These are phyloP conservation scores for Sphaerophoria taeniata DNA, from an alignment of 2,888 invertebrate species.

Conservation along the genomic window DNA sequence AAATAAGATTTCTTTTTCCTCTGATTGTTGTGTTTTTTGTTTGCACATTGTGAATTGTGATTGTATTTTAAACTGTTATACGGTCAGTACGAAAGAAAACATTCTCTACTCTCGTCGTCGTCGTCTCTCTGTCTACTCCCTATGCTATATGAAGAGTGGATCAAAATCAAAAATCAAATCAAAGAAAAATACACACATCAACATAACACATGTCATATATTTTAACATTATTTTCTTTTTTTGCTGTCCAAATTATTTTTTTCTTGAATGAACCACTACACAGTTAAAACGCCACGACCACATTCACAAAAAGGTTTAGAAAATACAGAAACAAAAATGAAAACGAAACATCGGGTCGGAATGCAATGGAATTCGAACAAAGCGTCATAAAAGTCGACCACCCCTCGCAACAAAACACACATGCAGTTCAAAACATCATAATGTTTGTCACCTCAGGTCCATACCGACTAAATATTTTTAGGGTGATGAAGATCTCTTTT, in stretches of 20 bases:
- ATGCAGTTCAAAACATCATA: neutral
- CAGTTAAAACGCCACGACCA: neutral
- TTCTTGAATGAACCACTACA: slow-evolving; percentile 26
- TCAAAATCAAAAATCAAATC: too few species aligned
- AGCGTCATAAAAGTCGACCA: slow-evolving; percentile 21
- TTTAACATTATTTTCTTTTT: neutral
- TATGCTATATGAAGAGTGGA: too few species aligned
- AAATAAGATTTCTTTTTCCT: neutral
- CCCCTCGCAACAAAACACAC: slow-evolving; percentile 13
- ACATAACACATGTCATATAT: slow-evolving; percentile 11
- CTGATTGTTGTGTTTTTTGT: slow-evolving; percentile 28
- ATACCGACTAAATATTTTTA: neutral
- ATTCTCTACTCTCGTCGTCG: too few species aligned
- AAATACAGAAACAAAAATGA: neutral
- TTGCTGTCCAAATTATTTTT: slow-evolving; percentile 1
- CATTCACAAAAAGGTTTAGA: neutral
- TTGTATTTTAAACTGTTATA: too few species aligned
- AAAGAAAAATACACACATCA: neutral
- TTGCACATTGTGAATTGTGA: slow-evolving; percentile 3
- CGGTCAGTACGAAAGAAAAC: too few species aligned
- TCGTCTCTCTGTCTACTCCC: too few species aligned
- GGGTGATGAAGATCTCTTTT: neutral
- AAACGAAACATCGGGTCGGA: slow-evolving; percentile 5
- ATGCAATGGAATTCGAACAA: slow-evolving; percentile 24
- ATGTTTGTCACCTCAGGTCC: neutral